A percentile compares a stretch with the other conserved stretches of the same genome.
Evolutionary conservation across 2,797 vertebrate genomes (phyloP).

Genomic region (Crenichthys baileyi): DNA sequence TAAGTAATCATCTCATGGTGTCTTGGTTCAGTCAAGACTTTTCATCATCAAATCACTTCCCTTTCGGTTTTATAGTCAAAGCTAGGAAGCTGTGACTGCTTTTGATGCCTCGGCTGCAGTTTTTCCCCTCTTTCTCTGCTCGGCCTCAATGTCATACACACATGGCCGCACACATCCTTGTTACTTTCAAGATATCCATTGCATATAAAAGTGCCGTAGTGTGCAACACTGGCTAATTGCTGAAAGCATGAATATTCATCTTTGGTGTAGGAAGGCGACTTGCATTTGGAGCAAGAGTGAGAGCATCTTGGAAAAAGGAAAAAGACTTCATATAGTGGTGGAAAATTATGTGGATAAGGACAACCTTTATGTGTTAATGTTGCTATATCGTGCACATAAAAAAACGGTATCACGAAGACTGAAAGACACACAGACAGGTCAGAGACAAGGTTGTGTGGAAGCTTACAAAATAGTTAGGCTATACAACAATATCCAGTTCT

Average conservation of each 20-base stretch:
- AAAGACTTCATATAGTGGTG: slow-evolving; percentile 32
- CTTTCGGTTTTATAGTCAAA: slow-evolving; percentile 39
- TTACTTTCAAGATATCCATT: slow-evolving; percentile 53
- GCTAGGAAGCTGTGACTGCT: slow-evolving; percentile 29
- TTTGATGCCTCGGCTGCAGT: slow-evolving; percentile 37
- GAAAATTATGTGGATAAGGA: slow-evolving; percentile 33
- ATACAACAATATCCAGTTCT: background rate
- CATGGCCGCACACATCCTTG: slow-evolving; percentile 10
- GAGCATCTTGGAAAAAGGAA: slow-evolving; percentile 37
- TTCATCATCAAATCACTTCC: slow-evolving; percentile 35
- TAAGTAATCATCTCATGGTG: slow-evolving; percentile 35
- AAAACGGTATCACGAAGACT: background rate
- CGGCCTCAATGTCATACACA: slow-evolving; percentile 30
- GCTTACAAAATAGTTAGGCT: background rate
- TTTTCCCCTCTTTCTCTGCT: slow-evolving; percentile 7
- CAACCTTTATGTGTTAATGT: slow-evolving; percentile 16
- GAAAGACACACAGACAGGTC: background rate
- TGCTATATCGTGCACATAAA: background rate
- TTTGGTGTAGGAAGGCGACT: slow-evolving; percentile 30
- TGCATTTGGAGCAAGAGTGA: slow-evolving; percentile 29
- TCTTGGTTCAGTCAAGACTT: slow-evolving; percentile 49
- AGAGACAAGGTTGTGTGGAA: background rate
- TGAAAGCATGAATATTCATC: slow-evolving; percentile 71
- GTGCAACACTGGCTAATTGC: slow-evolving; percentile 61
- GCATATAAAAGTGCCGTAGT: slow-evolving; percentile 43